phyloP scores from a whole-genome alignment of 2,888 invertebrate genomes.

The Eurytoma adleriae region DNA sequence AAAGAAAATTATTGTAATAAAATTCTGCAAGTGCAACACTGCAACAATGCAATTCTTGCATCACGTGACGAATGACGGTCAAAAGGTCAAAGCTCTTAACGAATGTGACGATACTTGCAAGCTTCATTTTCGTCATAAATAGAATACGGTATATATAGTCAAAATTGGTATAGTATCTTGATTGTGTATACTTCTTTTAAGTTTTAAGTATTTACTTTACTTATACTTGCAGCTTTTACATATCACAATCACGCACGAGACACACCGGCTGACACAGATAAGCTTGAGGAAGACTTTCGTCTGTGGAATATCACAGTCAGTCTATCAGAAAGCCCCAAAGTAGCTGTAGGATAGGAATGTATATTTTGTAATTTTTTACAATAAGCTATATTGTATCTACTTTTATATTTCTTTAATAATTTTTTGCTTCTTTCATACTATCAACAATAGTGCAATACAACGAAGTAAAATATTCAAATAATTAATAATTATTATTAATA shows the following conservation, averaged over 20 bases:
- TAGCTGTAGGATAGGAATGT: background rate
- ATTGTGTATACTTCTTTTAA: no score
- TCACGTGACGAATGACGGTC: constrained; percentile 23
- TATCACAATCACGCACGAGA: background rate
- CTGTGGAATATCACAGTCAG: no score
- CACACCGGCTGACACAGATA: background rate
- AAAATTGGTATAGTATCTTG: background rate
- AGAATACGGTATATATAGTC: background rate
- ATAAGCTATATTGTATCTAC: background rate
- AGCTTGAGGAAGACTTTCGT: background rate
- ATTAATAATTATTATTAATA: background rate
- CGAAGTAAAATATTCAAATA: background rate
- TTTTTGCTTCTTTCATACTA: constrained; percentile 12
- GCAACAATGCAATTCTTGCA: background rate
- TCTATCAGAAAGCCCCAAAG: no score
- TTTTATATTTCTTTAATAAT: background rate
- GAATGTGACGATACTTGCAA: background rate
- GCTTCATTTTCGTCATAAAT: background rate
- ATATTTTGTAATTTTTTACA: background rate
- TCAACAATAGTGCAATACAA: constrained; percentile 18
- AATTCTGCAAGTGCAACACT: background rate
- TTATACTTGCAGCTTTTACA: no score
- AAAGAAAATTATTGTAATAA: background rate
- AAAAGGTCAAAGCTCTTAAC: background rate
- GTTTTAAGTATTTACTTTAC: no score